Percentiles rank a stretch among this genome's conserved stretches.
phyloP scores from a whole-genome alignment of 2,797 vertebrate genomes.

The Chelmon rostratus region DNA sequence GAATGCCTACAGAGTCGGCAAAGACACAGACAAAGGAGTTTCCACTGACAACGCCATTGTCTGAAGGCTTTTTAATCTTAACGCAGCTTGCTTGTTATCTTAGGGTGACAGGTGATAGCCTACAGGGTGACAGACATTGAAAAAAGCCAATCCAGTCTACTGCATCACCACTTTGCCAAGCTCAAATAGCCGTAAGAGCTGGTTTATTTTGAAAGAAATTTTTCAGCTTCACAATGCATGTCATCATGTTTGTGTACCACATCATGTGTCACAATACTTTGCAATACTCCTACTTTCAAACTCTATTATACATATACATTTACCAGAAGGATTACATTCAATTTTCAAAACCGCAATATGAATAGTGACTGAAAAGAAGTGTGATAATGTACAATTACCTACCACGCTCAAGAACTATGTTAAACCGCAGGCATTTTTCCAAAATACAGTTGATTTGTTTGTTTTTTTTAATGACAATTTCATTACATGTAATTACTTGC shows the following conservation, averaged over 20 bases:
- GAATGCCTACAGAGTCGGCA: too few species aligned
- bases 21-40: neutral
- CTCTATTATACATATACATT: too few species aligned
- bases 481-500: neutral
- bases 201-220: too few species aligned
- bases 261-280: too few species aligned
- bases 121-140: neutral
- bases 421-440: neutral
- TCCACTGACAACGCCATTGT: neutral
- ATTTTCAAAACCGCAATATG: neutral
- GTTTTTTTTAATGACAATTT: neutral
- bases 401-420: neutral
- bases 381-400: neutral
- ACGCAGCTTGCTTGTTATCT: neutral
- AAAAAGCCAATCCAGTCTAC: too few species aligned
- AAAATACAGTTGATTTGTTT: too few species aligned
- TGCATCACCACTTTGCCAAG: neutral
- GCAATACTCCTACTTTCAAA: too few species aligned
- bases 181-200: too few species aligned
- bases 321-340: too few species aligned
- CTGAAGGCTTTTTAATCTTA: too few species aligned
- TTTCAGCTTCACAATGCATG: too few species aligned
- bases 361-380: neutral
- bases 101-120: neutral
- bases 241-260: too few species aligned